These are phyloP conservation scores for Ptyas mucosa DNA, from an alignment of 2,113 vertebrate genomes.

Conservation along the genomic window DNA sequence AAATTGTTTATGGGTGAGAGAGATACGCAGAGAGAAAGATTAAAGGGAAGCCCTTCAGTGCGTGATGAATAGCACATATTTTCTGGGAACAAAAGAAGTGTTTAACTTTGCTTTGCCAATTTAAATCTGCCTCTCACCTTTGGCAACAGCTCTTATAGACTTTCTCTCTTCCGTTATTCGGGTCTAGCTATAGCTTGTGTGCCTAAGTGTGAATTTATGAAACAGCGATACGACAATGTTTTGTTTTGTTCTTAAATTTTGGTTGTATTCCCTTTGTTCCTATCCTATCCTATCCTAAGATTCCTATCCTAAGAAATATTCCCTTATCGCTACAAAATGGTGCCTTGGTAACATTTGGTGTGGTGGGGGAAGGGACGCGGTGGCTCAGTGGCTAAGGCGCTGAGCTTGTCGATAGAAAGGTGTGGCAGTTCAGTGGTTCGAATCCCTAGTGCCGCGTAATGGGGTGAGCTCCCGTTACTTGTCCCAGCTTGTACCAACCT, in stretches of 20 bases:
- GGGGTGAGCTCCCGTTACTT: too few species aligned
- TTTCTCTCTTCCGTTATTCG: not conserved
- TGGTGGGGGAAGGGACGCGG: too few species aligned
- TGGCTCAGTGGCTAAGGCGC: too few species aligned
- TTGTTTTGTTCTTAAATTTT: not conserved
- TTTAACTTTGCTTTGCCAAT: not conserved
- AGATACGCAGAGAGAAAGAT: not conserved
- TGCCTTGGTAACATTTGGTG: not conserved
- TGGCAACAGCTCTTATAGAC: not conserved
- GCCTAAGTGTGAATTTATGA: not conserved
- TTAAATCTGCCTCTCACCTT: not conserved
- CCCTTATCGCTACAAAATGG: not conserved
- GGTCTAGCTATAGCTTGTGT: not conserved
- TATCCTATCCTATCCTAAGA: not conserved
- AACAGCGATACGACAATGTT: not conserved
- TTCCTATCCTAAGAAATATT: not conserved
- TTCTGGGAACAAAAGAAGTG: not conserved
- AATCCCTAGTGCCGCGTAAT: too few species aligned
- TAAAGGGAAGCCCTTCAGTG: not conserved
- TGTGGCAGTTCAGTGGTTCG: too few species aligned
- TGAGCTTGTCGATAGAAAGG: too few species aligned
- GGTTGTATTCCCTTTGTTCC: not conserved
- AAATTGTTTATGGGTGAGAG: not conserved
- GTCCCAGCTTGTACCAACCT: too few species aligned
- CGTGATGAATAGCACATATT: not conserved